These are phyloP conservation scores for Grus americana DNA, from an alignment of 2,113 vertebrate species.

Conservation along the genomic window DNA sequence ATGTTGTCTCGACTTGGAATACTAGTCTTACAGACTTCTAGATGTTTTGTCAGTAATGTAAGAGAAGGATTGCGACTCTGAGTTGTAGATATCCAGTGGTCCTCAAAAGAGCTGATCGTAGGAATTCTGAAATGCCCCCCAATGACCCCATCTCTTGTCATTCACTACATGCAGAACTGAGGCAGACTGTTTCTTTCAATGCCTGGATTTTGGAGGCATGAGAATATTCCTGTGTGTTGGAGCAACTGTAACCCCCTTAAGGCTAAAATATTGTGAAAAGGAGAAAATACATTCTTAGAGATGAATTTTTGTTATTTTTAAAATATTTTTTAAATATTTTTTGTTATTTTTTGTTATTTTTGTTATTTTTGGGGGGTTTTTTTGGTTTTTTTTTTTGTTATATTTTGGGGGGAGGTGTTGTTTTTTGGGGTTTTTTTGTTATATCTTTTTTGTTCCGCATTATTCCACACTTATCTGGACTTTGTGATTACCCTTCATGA, in stretches of 20 bases:
- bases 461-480: background rate
- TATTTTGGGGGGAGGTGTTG: too few species aligned
- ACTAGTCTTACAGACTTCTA: background rate
- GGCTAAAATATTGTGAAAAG: background rate
- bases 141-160: background rate
- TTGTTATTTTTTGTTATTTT: too few species aligned
- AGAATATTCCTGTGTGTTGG: background rate
- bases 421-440: too few species aligned
- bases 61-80: background rate
- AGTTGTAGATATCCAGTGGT: background rate
- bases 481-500: background rate
- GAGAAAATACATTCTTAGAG: background rate
- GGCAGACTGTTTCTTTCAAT: background rate
- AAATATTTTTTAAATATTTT: too few species aligned
- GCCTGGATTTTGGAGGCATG: background rate
- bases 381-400: too few species aligned
- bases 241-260: background rate
- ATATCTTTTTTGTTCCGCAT: background rate
- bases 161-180: background rate
- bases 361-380: too few species aligned
- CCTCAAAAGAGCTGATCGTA: accelerated
- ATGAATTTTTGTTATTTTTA: background rate
- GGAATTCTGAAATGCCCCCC: background rate
- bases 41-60: background rate
- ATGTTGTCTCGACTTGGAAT: background rate